Evolutionary conservation across 1,140 invertebrate genomes (phyloP).

Genomic region (Penaeus vannamei): DNA sequence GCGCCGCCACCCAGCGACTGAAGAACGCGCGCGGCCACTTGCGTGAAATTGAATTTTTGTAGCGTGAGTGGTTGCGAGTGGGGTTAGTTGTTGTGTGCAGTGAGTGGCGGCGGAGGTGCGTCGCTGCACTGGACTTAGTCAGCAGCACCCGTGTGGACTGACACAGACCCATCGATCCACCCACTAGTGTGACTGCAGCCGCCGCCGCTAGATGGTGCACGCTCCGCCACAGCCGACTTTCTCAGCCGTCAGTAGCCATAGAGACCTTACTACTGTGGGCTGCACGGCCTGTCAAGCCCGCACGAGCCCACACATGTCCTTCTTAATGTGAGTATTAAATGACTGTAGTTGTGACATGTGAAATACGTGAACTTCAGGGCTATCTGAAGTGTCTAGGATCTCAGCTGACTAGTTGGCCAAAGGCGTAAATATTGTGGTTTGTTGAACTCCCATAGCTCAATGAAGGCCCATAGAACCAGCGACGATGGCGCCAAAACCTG

Average conservation of each 20-base stretch:
- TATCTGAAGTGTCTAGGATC: no score
- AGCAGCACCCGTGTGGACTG: constrained; percentile 27
- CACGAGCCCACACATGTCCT: constrained; percentile 58
- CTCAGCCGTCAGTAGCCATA: constrained; percentile 52
- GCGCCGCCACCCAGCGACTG: constrained; percentile 40
- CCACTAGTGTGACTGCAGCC: constrained; percentile 35
- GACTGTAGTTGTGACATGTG: not conserved
- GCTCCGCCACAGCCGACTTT: constrained; percentile 39
- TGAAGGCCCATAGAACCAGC: no score
- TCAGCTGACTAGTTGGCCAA: no score
- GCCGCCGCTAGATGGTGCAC: constrained; percentile 55
- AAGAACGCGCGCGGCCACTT: constrained; percentile 59
- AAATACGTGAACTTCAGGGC: no score
- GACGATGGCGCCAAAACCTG: no score
- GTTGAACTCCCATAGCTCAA: no score
- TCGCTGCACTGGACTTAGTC: constrained; percentile 36
- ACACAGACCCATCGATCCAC: constrained; percentile 49
- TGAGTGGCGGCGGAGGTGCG: constrained; percentile 58
- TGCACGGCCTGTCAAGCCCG: constrained; percentile 54
- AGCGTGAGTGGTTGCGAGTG: constrained; percentile 54
- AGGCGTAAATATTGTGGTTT: no score
- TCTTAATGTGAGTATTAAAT: constrained; percentile 49
- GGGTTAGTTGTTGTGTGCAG: constrained; percentile 57
- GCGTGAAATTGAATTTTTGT: constrained; percentile 66
- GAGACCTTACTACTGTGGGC: constrained; percentile 54